Base-by-base conservation (phyloP, 1,140 invertebrate species). In the Diprion similis region DNA sequence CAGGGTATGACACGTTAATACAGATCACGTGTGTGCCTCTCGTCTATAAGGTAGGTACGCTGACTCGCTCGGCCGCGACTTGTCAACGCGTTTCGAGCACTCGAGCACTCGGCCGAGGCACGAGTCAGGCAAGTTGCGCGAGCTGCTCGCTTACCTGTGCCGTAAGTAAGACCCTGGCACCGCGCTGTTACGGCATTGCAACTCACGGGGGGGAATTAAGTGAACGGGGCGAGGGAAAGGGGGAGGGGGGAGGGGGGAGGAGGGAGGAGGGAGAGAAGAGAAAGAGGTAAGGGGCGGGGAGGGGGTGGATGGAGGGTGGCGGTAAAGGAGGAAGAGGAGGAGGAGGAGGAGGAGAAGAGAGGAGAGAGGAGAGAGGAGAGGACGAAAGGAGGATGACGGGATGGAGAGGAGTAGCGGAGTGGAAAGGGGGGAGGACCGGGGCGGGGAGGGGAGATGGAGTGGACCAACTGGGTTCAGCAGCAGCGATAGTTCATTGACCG, bases 401-500 rank as follows among this genome's bases (percentile, higher is more conserved):
- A 86, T 85, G 84, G 84, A 74, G 69, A 51, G 73, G 67, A 73
- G 86, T 87, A 86, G 86, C 82, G 82, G 83, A 81, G 83, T 81
- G 83, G 78, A 80, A 84, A 85, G 86, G 81, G 85, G 82, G 82
- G 69, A 84, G 83, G 85, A 83, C 84, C 82, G 76, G 71, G 47
- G 73, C 66, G 48, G 24, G 46, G 79, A 78, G 79, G 78, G 79
- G 73, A 78, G 77, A 72, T 76, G 80, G 84, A 87, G 87, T 86
- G 85, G 87, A 88, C 87, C 86, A 87, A 88, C 87, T 87, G 85
- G 86, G 85, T 88, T 88, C 86, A 85, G 86, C 86, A 84, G 79
- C 84, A 79, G 81, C 80, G 79, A 79, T 82, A 80, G 81, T 88
- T 88, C 85, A 87, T 87, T 88, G 88, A 88, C 87, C 87, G 88